Evolutionary conservation across 2,797 vertebrate species (phyloP), one percentile per base, ranked within the genome.

Genomic region (Acipenser transmontanus): DNA sequence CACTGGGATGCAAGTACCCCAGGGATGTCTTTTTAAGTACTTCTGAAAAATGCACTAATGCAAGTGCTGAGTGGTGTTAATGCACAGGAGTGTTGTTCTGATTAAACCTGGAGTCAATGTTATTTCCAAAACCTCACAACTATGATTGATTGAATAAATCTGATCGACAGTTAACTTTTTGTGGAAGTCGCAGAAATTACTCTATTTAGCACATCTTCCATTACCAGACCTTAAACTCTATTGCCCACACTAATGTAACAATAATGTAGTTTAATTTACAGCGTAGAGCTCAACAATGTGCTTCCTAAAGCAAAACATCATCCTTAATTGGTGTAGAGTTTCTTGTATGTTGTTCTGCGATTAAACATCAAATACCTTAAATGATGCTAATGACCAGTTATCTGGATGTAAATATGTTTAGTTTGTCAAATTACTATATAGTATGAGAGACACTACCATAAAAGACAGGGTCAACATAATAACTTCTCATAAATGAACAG

Each of bases 231-330:
- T 71, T 73, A 77, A 64, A 69, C 65, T 59, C 68, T 65, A 69
- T 61, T 66, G 50, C 66, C 67, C 68, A 48, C 13, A 60, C 72
- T 82, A 81, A 78, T 85, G 80, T 66, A 83, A 68, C 65, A 79
- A 70, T 81, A 80, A 82, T 81, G 77, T 72, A 65, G 78, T 80
- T 77, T 76, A 49, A 76, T 71, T 82, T 74, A 79, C 74, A 72
- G 82, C 79, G 78, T 80, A 77, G 71, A 71, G 74, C 63, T 70
- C 70, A 73, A 50, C 73, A 78, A 71, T 66, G 61, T 61, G 70
- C 71, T 77, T 77, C 61, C 66, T 71, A n/a, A 49, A 69, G 63
- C 67, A 65, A 70, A 34, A 77, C 63, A 69, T 61, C 64, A 62
- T 60, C 12, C 17, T 65, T 66, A 65, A 76, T 74, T 77, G 50